Base-by-base conservation (phyloP, 2,888 invertebrate genomes). In the Hecatera dysodea region DNA sequence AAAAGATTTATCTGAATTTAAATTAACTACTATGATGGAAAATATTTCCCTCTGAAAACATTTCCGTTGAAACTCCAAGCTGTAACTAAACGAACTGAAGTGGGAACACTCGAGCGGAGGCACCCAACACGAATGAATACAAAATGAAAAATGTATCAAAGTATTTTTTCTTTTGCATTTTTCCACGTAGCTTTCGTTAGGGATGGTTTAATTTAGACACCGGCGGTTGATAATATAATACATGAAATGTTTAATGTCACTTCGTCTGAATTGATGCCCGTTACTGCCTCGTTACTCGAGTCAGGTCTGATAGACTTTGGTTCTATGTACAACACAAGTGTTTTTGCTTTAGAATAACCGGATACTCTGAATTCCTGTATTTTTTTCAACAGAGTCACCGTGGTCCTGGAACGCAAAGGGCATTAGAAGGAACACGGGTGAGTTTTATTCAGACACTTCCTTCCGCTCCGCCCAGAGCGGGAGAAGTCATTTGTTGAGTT, bases 21-120 rank as follows among this genome's bases (percentile, higher is more conserved):
- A 33, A 52, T 17, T 19, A 24, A 22, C 15, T 15, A 42, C 50
- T 29, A 52, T n/a, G 12, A 36, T 57, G 36, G 22, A 66, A 70
- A 79, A 50, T 62, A 46, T 56, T 70, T 17, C 1, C 15, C 8
- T 12, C 53, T 42, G 36, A 50, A 70, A 75, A 63, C 56, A 56
- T 79, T 56, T 50, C 55, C 39, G 59, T 8, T 48, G 42, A 72
- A 77, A 60, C 24, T 56, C 46, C 39, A 66, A 53, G 64, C 55
- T 63, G 80, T 79, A 70, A 70, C 57, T 67, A 59, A 74, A 71
- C 39, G 55, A 19, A 42, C 44, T 74, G 65, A 62, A 72, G 63
- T 53, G 60, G 27, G 19, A 42, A 72, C 66, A 72, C 66, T 68
- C 50, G 24, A 55, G 53, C 33, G 11, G 46, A 78, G 50, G 65